phyloP scores from a whole-genome alignment of 2,888 invertebrate species.

The Callinectes sapidus region DNA sequence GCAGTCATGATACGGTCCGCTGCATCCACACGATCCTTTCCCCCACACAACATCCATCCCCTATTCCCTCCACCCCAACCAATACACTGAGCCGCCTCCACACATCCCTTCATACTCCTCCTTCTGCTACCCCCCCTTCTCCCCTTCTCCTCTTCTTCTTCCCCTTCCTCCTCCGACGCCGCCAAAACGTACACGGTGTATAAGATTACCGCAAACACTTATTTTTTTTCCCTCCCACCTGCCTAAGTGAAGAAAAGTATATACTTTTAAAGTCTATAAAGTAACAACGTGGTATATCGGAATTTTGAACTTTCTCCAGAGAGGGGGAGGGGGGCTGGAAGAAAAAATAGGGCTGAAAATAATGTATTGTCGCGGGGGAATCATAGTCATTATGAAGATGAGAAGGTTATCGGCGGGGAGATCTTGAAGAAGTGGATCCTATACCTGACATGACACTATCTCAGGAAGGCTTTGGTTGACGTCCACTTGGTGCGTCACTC shows the following conservation, averaged over 20 bases:
- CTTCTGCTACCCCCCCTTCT: too few species aligned
- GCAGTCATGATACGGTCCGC: slow-evolving; percentile 21
- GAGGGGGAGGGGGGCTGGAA: background rate
- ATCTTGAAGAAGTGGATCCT: background rate
- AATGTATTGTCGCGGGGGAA: background rate
- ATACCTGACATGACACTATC: background rate
- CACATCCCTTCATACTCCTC: background rate
- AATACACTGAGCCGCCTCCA: background rate
- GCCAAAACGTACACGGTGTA: background rate
- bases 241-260: slow-evolving; percentile 21
- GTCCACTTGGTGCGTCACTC: background rate
- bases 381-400: slow-evolving; percentile 3
- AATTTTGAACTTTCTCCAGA: background rate
- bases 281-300: slow-evolving; percentile 21
- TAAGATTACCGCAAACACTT: slow-evolving; percentile 16
- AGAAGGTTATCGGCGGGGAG: slow-evolving; percentile 1
- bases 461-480: background rate
- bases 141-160: background rate
- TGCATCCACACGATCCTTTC: background rate
- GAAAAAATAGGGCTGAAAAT: background rate
- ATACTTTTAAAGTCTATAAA: slow-evolving; percentile 25
- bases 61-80: background rate
- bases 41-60: background rate
- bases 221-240: background rate
- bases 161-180: background rate